Evolutionary conservation across 2,797 vertebrate genomes (phyloP).

Genomic region (Brotula barbata): DNA sequence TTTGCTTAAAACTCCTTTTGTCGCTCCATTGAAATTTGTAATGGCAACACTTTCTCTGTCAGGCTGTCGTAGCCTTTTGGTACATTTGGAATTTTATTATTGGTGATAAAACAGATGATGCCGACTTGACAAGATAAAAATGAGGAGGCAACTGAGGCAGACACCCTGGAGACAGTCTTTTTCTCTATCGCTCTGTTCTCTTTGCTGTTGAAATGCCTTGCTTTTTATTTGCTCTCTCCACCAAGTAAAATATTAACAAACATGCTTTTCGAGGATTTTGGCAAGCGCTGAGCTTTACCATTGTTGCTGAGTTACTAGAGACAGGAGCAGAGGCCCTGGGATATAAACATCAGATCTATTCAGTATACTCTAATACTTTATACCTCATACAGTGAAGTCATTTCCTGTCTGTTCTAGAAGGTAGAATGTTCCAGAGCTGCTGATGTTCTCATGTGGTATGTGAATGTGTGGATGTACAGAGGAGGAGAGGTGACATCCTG

Average conservation of each 20-base stretch:
- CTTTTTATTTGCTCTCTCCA: slow-evolving; percentile 62
- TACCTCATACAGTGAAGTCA: slow-evolving; percentile 5
- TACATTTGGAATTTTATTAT: slow-evolving; percentile 50
- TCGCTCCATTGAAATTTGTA: slow-evolving; percentile 50
- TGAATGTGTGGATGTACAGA: no score
- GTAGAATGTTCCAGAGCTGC: background rate
- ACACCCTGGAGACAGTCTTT: slow-evolving; percentile 61
- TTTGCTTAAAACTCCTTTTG: slow-evolving; percentile 37
- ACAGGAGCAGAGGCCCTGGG: slow-evolving; percentile 22
- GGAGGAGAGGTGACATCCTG: no score
- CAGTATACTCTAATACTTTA: slow-evolving; percentile 39
- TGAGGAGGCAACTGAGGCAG: slow-evolving; percentile 66
- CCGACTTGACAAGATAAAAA: slow-evolving; percentile 73
- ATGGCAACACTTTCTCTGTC: slow-evolving; percentile 62
- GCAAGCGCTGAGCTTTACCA: slow-evolving; percentile 48
- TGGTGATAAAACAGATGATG: slow-evolving; percentile 74
- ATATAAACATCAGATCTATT: slow-evolving; percentile 49
- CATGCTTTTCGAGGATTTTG: no score
- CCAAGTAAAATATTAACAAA: slow-evolving; percentile 62
- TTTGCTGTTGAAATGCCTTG: slow-evolving; percentile 50
- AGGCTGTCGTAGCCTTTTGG: slow-evolving; percentile 59
- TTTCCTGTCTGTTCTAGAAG: background rate
- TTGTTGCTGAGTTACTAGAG: slow-evolving; percentile 45
- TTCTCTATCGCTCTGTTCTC: slow-evolving; percentile 23
- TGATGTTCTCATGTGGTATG: background rate